Percentiles rank a stretch among this genome's conserved stretches.
Conservation (phyloP, 2,888 invertebrate genomes). For the Phaonia tiefii region DNA sequence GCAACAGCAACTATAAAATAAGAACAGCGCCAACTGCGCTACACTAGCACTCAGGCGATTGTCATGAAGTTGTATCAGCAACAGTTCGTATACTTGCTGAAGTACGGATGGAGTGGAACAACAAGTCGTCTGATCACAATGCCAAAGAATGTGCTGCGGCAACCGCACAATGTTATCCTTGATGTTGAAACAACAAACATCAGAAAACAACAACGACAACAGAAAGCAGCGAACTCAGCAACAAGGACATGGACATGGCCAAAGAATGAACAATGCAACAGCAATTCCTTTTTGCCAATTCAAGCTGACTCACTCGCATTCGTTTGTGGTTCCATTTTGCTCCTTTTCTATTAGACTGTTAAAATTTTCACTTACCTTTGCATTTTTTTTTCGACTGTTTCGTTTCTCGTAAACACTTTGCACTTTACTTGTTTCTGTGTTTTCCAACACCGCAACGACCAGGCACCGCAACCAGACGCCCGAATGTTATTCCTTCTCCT, state of each 20-base stretch:
- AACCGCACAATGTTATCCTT: constrained; percentile 24
- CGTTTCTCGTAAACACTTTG: constrained; percentile 55
- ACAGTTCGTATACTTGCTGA: neutral
- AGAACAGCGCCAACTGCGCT: neutral
- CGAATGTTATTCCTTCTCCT: constrained; percentile 26
- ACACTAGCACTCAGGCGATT: constrained; percentile 17
- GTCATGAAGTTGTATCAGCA: constrained; percentile 25
- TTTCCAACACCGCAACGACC: constrained; percentile 53
- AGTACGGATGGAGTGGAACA: neutral
- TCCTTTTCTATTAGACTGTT: constrained; percentile 46
- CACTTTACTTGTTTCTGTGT: constrained; percentile 57
- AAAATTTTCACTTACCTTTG: constrained; percentile 60
- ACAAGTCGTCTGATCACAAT: constrained; percentile 10
- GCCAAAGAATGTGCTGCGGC: constrained; percentile 11
- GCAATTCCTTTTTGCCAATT: constrained; percentile 54
- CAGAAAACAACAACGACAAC: constrained; percentile 26
- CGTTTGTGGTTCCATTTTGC: constrained; percentile 44
- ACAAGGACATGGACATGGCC: constrained; percentile 22
- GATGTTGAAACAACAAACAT: constrained; percentile 36
- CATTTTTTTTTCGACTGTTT: constrained; percentile 22
- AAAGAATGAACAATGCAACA: constrained; percentile 55
- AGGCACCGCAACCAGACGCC: constrained; percentile 46
- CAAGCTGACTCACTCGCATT: constrained; percentile 55
- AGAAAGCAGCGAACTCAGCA: constrained; percentile 12
- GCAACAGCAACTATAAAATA: constrained; percentile 4